Conservation (phyloP, 2,888 invertebrate genomes). For the Drosophila neutralis region DNA sequence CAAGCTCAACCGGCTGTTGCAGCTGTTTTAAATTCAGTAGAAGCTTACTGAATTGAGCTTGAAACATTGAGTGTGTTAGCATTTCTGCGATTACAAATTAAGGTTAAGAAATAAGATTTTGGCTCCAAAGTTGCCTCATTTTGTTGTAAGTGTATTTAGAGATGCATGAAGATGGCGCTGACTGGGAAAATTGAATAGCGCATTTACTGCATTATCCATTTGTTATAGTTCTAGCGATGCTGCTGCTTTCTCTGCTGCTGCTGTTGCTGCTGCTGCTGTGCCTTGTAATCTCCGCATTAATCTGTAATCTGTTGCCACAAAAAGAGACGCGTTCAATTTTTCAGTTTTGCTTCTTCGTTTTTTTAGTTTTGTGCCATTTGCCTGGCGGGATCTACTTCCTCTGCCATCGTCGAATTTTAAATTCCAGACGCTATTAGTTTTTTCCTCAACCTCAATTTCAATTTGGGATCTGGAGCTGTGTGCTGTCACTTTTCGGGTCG, state of each 20-base stretch:
- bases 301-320: conserved; percentile 69
- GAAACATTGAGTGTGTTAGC: fast-evolving
- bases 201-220: conserved; percentile 63
- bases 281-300: conserved; percentile 71
- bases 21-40: no score
- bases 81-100: not conserved
- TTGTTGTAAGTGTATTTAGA: not conserved
- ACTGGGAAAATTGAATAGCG: conserved; percentile 58
- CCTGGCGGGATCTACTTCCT: conserved; percentile 26
- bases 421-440: conserved; percentile 41
- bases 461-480: not conserved
- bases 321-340: conserved; percentile 31
- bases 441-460: conserved; percentile 11
- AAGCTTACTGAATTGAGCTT: not conserved
- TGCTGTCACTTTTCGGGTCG: conserved; percentile 11
- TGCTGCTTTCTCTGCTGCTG: conserved; percentile 12
- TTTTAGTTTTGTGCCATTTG: conserved; percentile 48
- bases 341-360: not conserved
- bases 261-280: conserved; percentile 5
- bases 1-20: not conserved
- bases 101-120: not conserved
- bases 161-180: conserved; percentile 20
- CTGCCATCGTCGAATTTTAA: conserved; percentile 17
- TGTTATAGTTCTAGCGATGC: conserved; percentile 43
- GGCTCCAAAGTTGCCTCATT: not conserved